Evolutionary conservation across 2,113 vertebrate genomes (phyloP), one percentile per base, ranked within the genome.

Genomic region (Platysteira castanea): DNA sequence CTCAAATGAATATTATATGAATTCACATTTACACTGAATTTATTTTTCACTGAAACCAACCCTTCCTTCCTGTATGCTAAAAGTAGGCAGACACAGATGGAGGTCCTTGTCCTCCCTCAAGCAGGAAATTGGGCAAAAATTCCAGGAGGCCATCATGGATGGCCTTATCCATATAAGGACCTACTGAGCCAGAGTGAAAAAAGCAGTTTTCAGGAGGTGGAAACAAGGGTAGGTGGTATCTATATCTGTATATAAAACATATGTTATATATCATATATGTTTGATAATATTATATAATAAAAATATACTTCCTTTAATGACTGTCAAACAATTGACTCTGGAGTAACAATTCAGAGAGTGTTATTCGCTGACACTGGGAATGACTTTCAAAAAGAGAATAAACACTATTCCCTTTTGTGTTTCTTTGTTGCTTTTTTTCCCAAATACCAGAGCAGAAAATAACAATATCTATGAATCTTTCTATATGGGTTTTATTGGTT

Each of bases 391-490:
- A 67, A 68, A 76, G 6, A 23, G 5, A 78, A 73, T 33, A 47
- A 87, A 50, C 9, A 3, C 2, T 63, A 31, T 28, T 64, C 2
- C 1, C 0, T 47, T 64, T 39, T 6, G 28, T 61, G 13, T 24
- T 78, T 46, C 6, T 57, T 46, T 22, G 7, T 31, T 89, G 3
- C 0, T 42, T 75, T 69, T 77, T 20, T 2, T 2, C 2, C 4
- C 24, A 86, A 77, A 80, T 33, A 73, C 26, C 17, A 53, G 26
- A 84, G 15, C 2, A 77, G 21, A 33, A 3, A 30, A 16, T 24
- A 47, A 41, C 2, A 18, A 20, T 47, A 50, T 52, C 15, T 69
- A 17, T 57, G 23, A 61, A 42, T 44, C 7, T 78, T 13, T 71
- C 18, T 9, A 11, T 26, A 35, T 47, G 6, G 5, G 26, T 41